phyloP scores from a whole-genome alignment of 2,888 invertebrate species.

The Hemithea aestivaria region DNA sequence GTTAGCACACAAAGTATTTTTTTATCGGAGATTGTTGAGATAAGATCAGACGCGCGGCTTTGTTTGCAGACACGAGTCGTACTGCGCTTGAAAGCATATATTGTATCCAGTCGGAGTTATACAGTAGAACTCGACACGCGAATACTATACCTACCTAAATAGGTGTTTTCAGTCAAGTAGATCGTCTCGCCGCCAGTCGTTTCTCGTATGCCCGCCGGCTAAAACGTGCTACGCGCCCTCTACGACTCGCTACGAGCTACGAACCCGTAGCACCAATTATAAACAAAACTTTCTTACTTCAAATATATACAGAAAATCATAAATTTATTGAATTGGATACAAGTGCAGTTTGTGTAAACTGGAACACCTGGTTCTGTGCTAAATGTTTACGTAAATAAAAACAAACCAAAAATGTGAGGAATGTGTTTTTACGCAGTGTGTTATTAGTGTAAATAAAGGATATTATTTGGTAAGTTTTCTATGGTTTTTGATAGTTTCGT shows the following conservation, averaged over 20 bases:
- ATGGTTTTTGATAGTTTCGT: not conserved
- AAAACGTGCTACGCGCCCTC: constrained; percentile 36
- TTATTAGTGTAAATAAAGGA: constrained; percentile 13
- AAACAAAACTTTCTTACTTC: constrained; percentile 16
- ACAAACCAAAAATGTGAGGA: constrained; percentile 29
- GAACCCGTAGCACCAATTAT: constrained; percentile 32
- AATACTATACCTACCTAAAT: constrained; percentile 17
- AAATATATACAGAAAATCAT: constrained; percentile 1
- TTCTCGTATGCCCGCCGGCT: constrained; percentile 40
- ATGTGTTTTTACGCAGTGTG: constrained; percentile 24
- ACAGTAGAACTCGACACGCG: constrained; percentile 22
- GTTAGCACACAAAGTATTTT: constrained; percentile 23
- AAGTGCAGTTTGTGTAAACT: constrained; percentile 21
- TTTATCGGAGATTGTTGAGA: constrained; percentile 43
- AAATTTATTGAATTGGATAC: constrained; percentile 4
- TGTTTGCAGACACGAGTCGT: constrained; percentile 46
- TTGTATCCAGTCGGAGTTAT: constrained; percentile 7
- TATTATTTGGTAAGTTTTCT: constrained; percentile 32
- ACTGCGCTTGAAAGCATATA: constrained; percentile 7
- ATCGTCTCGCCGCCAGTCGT: constrained; percentile 39
- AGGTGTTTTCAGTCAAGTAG: constrained; percentile 32
- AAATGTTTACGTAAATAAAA: constrained; percentile 37
- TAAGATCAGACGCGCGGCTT: constrained; percentile 39
- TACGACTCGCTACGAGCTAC: constrained; percentile 47
- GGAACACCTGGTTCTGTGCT: constrained; percentile 24